Evolutionary conservation across 2,888 invertebrate species (phyloP).

Genomic region (Volucella inflata): DNA sequence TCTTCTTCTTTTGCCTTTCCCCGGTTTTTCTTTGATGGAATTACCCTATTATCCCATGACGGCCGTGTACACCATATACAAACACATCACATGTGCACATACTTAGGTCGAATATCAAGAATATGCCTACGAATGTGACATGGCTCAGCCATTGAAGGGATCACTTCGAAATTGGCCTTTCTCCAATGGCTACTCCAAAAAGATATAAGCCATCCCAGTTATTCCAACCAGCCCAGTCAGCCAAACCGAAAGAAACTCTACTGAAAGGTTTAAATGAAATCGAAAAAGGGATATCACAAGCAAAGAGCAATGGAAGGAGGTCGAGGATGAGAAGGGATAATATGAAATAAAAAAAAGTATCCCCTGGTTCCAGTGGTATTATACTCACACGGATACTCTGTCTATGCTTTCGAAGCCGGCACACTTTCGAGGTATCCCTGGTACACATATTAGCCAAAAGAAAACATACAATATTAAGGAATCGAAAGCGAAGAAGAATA

Average conservation of each 20-base stretch:
- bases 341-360: conserved; percentile 73
- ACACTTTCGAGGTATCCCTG: conserved; percentile 72
- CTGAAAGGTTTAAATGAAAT: conserved; percentile 76
- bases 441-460: conserved; percentile 73
- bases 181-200: conserved; percentile 75
- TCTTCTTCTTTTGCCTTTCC: conserved; percentile 32
- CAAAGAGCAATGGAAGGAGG: conserved; percentile 15
- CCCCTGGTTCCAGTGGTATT: conserved; percentile 74
- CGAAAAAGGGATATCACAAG: conserved; percentile 74
- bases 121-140: conserved; percentile 64
- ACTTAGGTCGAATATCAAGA: conserved; percentile 68
- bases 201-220: conserved; percentile 57
- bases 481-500: conserved; percentile 74
- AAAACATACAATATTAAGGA: conserved; percentile 75
- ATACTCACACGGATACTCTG: conserved; percentile 53
- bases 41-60: conserved; percentile 77
- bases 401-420: conserved; percentile 29
- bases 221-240: not conserved
- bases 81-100: conserved; percentile 6
- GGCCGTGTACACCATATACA: conserved; percentile 57
- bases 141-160: conserved; percentile 64
- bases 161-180: conserved; percentile 74
- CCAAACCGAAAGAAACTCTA: conserved; percentile 57
- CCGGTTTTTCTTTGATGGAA: conserved; percentile 73
- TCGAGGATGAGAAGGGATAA: conserved; percentile 72